These are phyloP conservation scores for Cybosia mesomella DNA, from an alignment of 2,888 invertebrate species.

Conservation along the genomic window DNA sequence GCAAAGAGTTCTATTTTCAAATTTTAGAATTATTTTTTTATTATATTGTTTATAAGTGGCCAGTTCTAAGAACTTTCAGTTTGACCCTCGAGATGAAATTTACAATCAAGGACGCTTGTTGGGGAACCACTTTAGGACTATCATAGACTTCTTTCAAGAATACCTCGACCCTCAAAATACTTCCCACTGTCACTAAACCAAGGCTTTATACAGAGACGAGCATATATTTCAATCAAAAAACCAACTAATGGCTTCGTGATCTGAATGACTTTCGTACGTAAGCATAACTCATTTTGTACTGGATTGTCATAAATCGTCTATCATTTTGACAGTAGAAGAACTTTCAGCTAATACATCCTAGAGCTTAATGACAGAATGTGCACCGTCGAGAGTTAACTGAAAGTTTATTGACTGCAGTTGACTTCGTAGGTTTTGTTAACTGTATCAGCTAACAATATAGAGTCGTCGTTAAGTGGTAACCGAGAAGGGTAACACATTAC, in stretches of 20 bases:
- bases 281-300: not conserved
- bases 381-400: conserved; percentile 1
- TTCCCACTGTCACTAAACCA: not conserved
- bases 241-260: not conserved
- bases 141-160: not conserved
- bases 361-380: not conserved
- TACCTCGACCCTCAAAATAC: not conserved
- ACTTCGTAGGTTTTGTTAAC: not conserved
- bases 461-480: too few relatives aligned
- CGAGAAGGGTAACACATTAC: too few relatives aligned
- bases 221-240: not conserved
- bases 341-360: not conserved
- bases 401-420: not conserved
- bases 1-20: too few relatives aligned
- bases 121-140: not conserved
- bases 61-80: too few relatives aligned
- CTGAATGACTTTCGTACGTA: not conserved
- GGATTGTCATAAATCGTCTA: not conserved
- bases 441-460: too few relatives aligned
- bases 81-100: too few relatives aligned
- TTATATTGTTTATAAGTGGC: too few relatives aligned
- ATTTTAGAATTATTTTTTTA: too few relatives aligned
- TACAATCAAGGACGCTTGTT: too few relatives aligned
- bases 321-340: not conserved
- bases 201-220: not conserved